Base-by-base conservation (phyloP, 2,113 vertebrate genomes). In the Dissostichus mawsoni region DNA sequence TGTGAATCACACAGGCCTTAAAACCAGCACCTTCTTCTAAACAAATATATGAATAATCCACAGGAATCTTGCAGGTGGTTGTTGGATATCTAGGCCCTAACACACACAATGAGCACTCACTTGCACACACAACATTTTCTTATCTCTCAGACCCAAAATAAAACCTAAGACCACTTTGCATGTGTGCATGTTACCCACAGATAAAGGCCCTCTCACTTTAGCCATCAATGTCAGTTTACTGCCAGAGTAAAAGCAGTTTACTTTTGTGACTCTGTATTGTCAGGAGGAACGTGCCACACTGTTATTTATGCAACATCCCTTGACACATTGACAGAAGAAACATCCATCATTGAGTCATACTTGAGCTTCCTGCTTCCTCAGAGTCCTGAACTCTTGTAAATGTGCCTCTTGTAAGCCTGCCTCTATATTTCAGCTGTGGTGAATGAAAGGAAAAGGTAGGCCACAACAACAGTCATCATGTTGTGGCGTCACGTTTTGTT, bases 61-160 rank as follows among this genome's bases (percentile, higher is more conserved):
- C 64, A 87, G 88, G 89, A 92, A 91, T 92, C 89, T 92, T 90
- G 90, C 89, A 93, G 90, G 92, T 93, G 90, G 89, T 92, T 91
- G 86, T 72, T 87, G 80, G 84, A 71, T 85, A 64, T 81, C 78
- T 63, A 90, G 85, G 86, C 83, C 88, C 59, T 25, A 64, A 70
- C 63, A 70, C 50, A 59, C 55, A 53, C n/a, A 67, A 11, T 45
- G 44, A 55, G 33, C 77, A 71, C 64, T 61, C 55, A 73, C 47
- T 63, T 73, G 50, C 75, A 76, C 53, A 74, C 73, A 53, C 36
- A 29, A 69, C 58, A 72, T 78, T 70, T 74, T 77, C 75, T 89
- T 89, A 89, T 90, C 86, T 84, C 8, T 70, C 20, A 68, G 47
- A 88, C 72, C 59, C 74, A 50, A 69, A 64, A 70, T 72, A 76